phyloP scores from a whole-genome alignment of 2,113 vertebrate genomes.

The Oxyruncus cristatus region DNA sequence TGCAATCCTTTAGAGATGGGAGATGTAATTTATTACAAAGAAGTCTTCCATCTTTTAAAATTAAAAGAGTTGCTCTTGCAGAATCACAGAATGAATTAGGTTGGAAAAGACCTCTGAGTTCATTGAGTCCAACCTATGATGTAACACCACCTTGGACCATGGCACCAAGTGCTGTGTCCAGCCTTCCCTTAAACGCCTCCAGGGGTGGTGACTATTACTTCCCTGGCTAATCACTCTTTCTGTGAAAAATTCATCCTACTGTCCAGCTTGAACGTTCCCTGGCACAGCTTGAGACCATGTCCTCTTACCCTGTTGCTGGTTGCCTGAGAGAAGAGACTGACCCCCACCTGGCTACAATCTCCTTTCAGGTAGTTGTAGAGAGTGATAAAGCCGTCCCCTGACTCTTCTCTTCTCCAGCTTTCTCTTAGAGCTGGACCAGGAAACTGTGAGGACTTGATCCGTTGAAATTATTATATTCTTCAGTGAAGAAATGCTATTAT shows the following conservation, averaged over 20 bases:
- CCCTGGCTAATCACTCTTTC: not conserved
- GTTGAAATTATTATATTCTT: not conserved
- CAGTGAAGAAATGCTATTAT: not conserved
- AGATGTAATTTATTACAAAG: not conserved
- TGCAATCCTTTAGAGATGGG: not conserved
- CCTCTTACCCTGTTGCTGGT: not conserved
- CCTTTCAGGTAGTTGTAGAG: too few relatives aligned
- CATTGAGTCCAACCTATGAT: not conserved
- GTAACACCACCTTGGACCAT: rapidly evolving
- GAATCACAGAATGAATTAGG: not conserved
- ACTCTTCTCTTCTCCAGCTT: not conserved
- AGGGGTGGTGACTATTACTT: rapidly evolving
- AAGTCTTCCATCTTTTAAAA: not conserved
- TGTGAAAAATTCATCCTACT: not conserved
- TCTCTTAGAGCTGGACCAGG: not conserved
- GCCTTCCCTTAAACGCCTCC: not conserved
- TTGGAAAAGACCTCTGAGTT: not conserved
- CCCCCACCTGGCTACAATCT: not conserved
- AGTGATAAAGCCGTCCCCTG: too few relatives aligned
- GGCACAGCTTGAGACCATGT: not conserved
- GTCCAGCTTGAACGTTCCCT: not conserved
- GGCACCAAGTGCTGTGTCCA: not conserved
- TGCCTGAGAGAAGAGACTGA: not conserved
- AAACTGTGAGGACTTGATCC: not conserved
- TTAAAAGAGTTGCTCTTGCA: not conserved